Evolutionary conservation across 2,113 vertebrate species (phyloP), one percentile per base, ranked within the genome.

Genomic region (Forbesichthys agassizii): DNA sequence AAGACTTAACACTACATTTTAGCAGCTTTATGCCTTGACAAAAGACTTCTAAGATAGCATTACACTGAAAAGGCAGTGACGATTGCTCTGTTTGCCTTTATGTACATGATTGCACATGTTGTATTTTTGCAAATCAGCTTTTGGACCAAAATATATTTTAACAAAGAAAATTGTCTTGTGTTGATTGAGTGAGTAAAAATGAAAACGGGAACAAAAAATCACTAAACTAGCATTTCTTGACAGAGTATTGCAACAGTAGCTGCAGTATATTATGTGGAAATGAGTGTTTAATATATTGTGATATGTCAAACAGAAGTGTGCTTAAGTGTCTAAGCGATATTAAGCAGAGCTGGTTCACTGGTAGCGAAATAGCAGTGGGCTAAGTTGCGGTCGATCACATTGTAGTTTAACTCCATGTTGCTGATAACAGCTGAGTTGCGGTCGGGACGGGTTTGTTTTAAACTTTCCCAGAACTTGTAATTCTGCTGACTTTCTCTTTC

Each of bases 61-160:
- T 81, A 56, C 73, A 57, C 66, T 58, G 68, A 47, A 16, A 6
- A 13, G 67, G 57, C 62, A 66, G 65, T 55, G 33, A 20, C 52
- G 49, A 73, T 51, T 4, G 11, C 54, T 74, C 62, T 80, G 69
- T 63, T 20, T 4, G 74, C 68, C 62, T 86, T 66, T 71, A 69
- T 68, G 61, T 68, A 76, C 74, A 42, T 78, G 53, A 74, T 80
- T 86, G 84, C 83, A 87, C 88, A 85, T 81, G 82, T 82, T 92
- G 84, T 88, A 89, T 88, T 90, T 90, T 91, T 90, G 86, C 81
- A 88, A 89, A 88, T 91, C 84, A 84, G 85, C 89, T 88, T 91
- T 92, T 90, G 88, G 90, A 92, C 91, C 88, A 92, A 92, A 90
- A 92, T 90, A 87, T 92, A 89, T 91, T 90, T 92, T 92, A 42